Percentiles rank a stretch among this genome's conserved stretches.
Evolutionary conservation across 2,888 invertebrate genomes (phyloP).

Genomic region (Oxytorus armatus): DNA sequence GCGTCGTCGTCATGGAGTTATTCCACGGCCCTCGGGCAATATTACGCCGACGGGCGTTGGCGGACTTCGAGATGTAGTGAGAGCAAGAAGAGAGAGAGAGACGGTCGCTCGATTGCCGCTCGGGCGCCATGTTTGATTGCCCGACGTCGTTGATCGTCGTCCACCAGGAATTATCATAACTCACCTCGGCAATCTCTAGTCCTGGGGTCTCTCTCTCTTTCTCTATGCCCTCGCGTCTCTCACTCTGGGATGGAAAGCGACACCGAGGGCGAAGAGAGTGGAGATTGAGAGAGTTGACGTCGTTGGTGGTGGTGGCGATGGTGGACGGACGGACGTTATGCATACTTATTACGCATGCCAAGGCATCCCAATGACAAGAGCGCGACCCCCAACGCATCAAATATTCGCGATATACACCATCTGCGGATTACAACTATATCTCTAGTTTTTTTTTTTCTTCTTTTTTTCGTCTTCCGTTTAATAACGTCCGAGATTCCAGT

Average conservation of each 20-base stretch:
- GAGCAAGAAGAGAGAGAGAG: slow-evolving; percentile 45
- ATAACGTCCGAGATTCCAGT: slow-evolving; percentile 30
- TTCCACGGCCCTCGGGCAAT: slow-evolving; percentile 66
- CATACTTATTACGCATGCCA: slow-evolving; percentile 61
- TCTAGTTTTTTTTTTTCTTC: background rate
- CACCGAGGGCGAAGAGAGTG: slow-evolving; percentile 64
- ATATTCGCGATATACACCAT: slow-evolving; percentile 61
- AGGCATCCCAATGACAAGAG: slow-evolving; percentile 62
- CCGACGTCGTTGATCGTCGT: slow-evolving; percentile 81
- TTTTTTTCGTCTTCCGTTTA: slow-evolving; percentile 3
- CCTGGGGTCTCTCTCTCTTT: too few relatives aligned
- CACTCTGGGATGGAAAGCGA: slow-evolving; percentile 60
- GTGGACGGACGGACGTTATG: slow-evolving; percentile 65
- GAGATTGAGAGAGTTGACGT: slow-evolving; percentile 51
- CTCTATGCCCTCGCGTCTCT: slow-evolving; percentile 24
- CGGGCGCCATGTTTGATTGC: slow-evolving; percentile 83
- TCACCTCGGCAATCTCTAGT: slow-evolving; percentile 71
- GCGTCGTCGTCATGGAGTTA: slow-evolving; percentile 63
- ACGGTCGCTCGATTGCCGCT: slow-evolving; percentile 76
- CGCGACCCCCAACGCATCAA: slow-evolving; percentile 61
- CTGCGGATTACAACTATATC: slow-evolving; percentile 34
- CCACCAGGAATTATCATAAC: slow-evolving; percentile 82
- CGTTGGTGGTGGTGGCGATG: slow-evolving; percentile 47
- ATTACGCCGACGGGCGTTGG: slow-evolving; percentile 76
- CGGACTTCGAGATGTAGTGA: slow-evolving; percentile 74